These are phyloP conservation scores for Rhagoletis pomonella DNA, from an alignment of 1,140 invertebrate species.

Conservation along the genomic window DNA sequence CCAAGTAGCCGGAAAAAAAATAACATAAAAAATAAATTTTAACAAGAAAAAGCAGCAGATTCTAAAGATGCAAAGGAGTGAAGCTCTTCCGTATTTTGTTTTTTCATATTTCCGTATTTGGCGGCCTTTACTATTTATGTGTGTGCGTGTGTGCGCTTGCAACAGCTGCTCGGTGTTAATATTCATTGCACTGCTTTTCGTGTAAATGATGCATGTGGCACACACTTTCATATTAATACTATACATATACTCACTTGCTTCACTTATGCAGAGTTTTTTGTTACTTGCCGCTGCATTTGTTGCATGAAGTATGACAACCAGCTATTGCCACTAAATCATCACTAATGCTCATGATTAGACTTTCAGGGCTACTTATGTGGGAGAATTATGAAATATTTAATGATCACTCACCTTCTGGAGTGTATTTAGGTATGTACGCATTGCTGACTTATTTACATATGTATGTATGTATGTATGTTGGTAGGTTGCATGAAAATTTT, in stretches of 20 bases:
- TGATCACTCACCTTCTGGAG: conserved; percentile 29
- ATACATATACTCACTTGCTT: not conserved
- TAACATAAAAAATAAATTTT: not conserved
- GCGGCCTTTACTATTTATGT: not conserved
- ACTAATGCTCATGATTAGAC: conserved; percentile 50
- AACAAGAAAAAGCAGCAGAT: not conserved
- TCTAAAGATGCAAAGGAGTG: not conserved
- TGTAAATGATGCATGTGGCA: conserved; percentile 37
- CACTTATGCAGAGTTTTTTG: not conserved
- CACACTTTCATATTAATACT: not conserved
- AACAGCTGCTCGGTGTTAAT: conserved; percentile 43
- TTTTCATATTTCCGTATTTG: not conserved
- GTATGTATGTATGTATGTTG: not conserved
- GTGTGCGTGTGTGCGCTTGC: not conserved
- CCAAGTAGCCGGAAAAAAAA: not conserved
- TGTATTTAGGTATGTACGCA: not conserved
- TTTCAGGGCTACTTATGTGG: conserved; percentile 47
- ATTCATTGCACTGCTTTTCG: conserved; percentile 43
- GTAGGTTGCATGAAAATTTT: not conserved
- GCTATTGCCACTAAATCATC: conserved; percentile 48
- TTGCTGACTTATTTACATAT: not conserved
- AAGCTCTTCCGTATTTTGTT: conserved; percentile 34
- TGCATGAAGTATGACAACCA: conserved; percentile 40
- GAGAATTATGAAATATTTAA: conserved; percentile 51
- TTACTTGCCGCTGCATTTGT: conserved; percentile 24